Base-by-base conservation (phyloP, 2,113 vertebrate species). In the Tachysurus fulvidraco region DNA sequence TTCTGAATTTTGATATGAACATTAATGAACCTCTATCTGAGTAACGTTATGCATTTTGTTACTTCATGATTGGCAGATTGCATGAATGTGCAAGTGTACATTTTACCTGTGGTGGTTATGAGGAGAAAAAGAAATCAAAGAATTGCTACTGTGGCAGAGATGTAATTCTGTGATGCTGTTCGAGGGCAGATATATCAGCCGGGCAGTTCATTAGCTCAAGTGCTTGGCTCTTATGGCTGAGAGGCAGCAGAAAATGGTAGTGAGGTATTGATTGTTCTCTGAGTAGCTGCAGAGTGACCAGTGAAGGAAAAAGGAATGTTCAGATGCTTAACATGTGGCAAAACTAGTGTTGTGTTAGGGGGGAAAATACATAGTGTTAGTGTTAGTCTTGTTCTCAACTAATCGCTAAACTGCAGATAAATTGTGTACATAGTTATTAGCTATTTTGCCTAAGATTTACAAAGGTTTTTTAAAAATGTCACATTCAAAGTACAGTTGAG, bases 131-230 rank as follows among this genome's bases (percentile, higher is more conserved):
- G 91, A 83, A 91, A 94, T 94, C 93, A 94, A 85, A 93, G 91
- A 95, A 94, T 83, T 94, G 95, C 95, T 95, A 92, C 89, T 93
- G 91, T 94, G 92, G 93, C 94, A 93, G 85, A 92, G 91, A 92
- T 90, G 89, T 91, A 92, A 93, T 90, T 89, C 91, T 85, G 90
- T 90, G 82, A 92, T 87, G 91, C 92, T 65, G 76, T 90, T 90
- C 77, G 59, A 90, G 88, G 90, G 90, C 86, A 89, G 81, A 93
- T 95, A 93, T 93, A 95, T 96, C 94, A 95, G 87, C 81, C 85
- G 89, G 94, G 92, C 95, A 95, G 93, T 94, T 95, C 94, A 95
- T 96, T 95, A 95, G 93, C 91, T 91, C 92, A 91, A 95, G 95
- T 96, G 94, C 94, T 94, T 94, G 91, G 92, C 93, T 94, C 71